Evolutionary conservation across 2,113 vertebrate genomes (phyloP).

Genomic region (Vireo altiloquus): DNA sequence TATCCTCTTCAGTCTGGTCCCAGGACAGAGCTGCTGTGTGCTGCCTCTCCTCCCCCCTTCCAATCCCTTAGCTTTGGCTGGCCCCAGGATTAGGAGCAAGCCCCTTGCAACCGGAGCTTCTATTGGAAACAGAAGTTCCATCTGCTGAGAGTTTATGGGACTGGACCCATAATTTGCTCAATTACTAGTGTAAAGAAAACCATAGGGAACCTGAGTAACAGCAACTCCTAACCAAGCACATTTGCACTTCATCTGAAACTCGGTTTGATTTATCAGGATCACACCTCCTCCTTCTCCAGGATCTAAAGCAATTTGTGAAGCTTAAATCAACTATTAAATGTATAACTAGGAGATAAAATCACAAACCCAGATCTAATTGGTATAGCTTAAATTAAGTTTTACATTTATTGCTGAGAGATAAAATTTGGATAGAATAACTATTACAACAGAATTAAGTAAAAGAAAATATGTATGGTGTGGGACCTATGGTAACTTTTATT

Average conservation of each 20-base stretch:
- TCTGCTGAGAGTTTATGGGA: conserved; percentile 23
- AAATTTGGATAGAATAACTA: conserved; percentile 62
- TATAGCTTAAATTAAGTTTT: conserved; percentile 69
- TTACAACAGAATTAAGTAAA: conserved; percentile 65
- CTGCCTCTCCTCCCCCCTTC: neutral
- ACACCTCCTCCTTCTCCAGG: neutral
- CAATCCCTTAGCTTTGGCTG: neutral
- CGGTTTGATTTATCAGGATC: neutral
- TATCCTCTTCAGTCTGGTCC: neutral
- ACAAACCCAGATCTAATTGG: conserved; percentile 64
- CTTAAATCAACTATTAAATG: conserved; percentile 67
- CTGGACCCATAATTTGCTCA: conserved; percentile 43
- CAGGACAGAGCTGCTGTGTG: neutral
- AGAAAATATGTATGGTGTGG: conserved; percentile 49
- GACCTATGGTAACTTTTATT: conserved; percentile 40
- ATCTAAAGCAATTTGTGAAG: conserved; percentile 57
- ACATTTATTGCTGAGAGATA: conserved; percentile 56
- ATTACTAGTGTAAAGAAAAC: conserved; percentile 47
- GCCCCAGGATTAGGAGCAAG: neutral
- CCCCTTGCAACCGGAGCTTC: accelerated
- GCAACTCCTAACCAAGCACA: neutral
- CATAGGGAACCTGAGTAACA: conserved; percentile 1
- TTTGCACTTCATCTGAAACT: conserved; percentile 17
- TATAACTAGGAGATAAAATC: conserved; percentile 68
- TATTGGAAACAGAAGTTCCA: conserved; percentile 50